These are phyloP conservation scores for Apis florea DNA, from an alignment of 1,140 invertebrate genomes.

Conservation along the genomic window DNA sequence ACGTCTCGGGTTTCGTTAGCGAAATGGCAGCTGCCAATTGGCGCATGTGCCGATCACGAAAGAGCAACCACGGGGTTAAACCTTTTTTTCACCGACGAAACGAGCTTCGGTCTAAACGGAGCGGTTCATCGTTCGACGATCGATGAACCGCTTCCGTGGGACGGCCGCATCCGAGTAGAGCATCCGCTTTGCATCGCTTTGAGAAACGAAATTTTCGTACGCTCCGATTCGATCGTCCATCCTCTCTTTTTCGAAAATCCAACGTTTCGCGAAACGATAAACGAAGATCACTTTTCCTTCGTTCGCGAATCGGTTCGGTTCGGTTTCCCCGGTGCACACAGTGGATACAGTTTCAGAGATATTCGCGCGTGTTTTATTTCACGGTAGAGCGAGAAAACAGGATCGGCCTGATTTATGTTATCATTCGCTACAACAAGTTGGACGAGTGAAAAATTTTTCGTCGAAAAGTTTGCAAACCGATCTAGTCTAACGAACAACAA, in stretches of 20 bases:
- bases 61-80: slow-evolving; percentile 16
- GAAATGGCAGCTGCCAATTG: slow-evolving; percentile 68
- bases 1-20: slow-evolving; percentile 59
- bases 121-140: slow-evolving; percentile 28
- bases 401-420: neutral
- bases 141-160: slow-evolving; percentile 49
- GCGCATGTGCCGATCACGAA: slow-evolving; percentile 59
- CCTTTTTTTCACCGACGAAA: slow-evolving; percentile 6
- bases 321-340: neutral
- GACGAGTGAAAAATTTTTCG: neutral
- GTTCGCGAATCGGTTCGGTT: too few species aligned
- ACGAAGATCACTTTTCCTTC: too few species aligned
- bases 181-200: slow-evolving; percentile 42
- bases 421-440: neutral
- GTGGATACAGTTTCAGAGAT: neutral
- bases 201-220: slow-evolving; percentile 49
- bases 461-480: neutral
- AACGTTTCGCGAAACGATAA: too few species aligned
- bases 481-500: neutral
- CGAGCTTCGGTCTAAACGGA: slow-evolving; percentile 22
- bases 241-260: slow-evolving; percentile 18
- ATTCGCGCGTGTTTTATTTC: neutral
- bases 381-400: neutral
- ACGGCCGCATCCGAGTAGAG: slow-evolving; percentile 45
- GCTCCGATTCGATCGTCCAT: slow-evolving; percentile 26